A percentile compares a stretch with the other conserved stretches of the same genome.
phyloP scores from a whole-genome alignment of 2,797 vertebrate species.

The Semotilus atromaculatus region DNA sequence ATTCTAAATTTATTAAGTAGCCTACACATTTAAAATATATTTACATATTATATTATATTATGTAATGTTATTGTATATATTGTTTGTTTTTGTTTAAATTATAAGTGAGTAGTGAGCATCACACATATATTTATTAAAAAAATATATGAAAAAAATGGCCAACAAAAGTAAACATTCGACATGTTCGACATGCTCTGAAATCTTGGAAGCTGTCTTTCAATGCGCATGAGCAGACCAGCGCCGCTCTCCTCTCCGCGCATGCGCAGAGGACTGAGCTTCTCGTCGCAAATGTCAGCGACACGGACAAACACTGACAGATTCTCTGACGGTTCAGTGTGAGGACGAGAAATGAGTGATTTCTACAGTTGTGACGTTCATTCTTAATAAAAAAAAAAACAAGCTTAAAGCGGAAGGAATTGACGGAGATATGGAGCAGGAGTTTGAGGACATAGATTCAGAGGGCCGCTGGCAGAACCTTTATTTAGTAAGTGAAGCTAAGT shows the following conservation, averaged over 20 bases:
- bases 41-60: too few relatives aligned
- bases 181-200: background rate
- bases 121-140: too few relatives aligned
- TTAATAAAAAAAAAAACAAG: constrained; percentile 17
- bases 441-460: constrained; percentile 86
- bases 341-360: constrained; percentile 35
- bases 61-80: too few relatives aligned
- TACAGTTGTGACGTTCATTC: constrained; percentile 8
- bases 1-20: too few relatives aligned
- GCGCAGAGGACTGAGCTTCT: background rate
- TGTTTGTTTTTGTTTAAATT: too few relatives aligned
- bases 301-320: constrained; percentile 36
- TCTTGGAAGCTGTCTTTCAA: background rate
- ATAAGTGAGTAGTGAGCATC: too few relatives aligned
- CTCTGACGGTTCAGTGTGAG: constrained; percentile 16
- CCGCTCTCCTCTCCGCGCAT: background rate
- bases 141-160: too few relatives aligned
- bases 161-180: too few relatives aligned
- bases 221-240: constrained; percentile 47
- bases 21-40: too few relatives aligned
- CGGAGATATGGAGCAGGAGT: constrained; percentile 83
- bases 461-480: constrained; percentile 92
- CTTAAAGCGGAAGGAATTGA: constrained; percentile 14
- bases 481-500: constrained; percentile 74
- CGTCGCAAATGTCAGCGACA: constrained; percentile 49